phyloP scores from a whole-genome alignment of 2,797 vertebrate genomes.

The Propithecus perrieri region DNA sequence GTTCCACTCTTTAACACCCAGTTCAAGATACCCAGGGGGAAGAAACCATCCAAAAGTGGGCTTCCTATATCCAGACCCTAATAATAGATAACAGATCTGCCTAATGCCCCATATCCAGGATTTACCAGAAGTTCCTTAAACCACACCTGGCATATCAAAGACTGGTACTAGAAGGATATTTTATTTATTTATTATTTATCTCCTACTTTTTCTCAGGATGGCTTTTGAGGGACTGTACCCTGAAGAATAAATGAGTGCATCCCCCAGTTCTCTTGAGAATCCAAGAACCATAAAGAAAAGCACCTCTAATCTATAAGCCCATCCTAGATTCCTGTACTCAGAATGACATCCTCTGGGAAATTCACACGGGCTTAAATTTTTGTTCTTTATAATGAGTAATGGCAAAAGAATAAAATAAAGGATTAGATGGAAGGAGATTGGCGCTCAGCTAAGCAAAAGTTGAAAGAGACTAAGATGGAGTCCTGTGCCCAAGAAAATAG shows the following conservation, averaged over 20 bases:
- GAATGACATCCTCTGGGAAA: slow-evolving; percentile 59
- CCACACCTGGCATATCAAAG: slow-evolving; percentile 79
- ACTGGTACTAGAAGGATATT: slow-evolving; percentile 65
- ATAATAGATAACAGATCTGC: slow-evolving; percentile 80
- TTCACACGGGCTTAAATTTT: slow-evolving; percentile 48
- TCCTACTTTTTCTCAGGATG: slow-evolving; percentile 50
- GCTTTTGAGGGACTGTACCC: slow-evolving; percentile 48
- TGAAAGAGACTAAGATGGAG: slow-evolving; percentile 39
- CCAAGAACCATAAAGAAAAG: slow-evolving; percentile 48
- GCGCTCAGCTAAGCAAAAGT: slow-evolving; percentile 53
- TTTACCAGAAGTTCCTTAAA: slow-evolving; percentile 74
- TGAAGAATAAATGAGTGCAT: slow-evolving; percentile 56
- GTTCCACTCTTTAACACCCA: slow-evolving; percentile 80
- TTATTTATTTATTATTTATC: slow-evolving; percentile 72
- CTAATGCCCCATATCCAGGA: slow-evolving; percentile 76
- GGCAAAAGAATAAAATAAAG: slow-evolving; percentile 62
- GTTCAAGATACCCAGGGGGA: slow-evolving; percentile 78
- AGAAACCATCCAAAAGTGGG: slow-evolving; percentile 74
- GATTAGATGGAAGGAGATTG: slow-evolving; percentile 47
- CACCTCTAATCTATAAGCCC: slow-evolving; percentile 9
- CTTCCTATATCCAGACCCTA: slow-evolving; percentile 67
- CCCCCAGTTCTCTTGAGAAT: slow-evolving; percentile 41
- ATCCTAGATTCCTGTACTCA: slow-evolving; percentile 48
- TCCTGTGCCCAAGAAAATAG: not conserved
- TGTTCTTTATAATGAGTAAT: slow-evolving; percentile 66